Base-by-base conservation (phyloP, 2,888 invertebrate genomes). In the Spisula subtruncata region DNA sequence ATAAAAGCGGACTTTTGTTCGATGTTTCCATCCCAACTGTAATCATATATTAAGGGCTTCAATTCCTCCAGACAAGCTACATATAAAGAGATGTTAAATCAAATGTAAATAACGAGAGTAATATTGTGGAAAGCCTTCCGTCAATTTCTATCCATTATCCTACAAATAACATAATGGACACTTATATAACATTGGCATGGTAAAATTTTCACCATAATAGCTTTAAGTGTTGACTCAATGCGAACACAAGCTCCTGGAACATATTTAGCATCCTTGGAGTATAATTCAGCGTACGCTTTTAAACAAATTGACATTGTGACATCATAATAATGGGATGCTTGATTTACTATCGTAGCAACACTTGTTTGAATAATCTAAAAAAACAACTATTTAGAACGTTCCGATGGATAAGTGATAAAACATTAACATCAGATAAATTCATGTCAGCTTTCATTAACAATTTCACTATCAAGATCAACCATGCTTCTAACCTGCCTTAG, bases 221-320 rank as follows among this genome's bases (percentile, higher is more conserved):
- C 51, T 71, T 84, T 75, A 51, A 75, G 84, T 75, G 84, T 84
- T 84, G 84, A 84, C 48, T 84, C 75, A 48, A 25, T 46, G 48
- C 4, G 75, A 51, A 75, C 29, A 51, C 29, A 66, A 66, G 75
- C 84, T 75, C 75, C 46, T 48, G 84, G 84, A 51, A 84, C 48
- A 84, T 25, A 75, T 75, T 71, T 25, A 83, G 71, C 71, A 83
- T 66, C 71, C 18, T 48, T n/a, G 46, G 48, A n/a, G 71, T 35
- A 84, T 71, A 71, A 84, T 84, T 75, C 75, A 48, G 66, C 20
- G 84, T 84, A 75, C 84, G 75, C n/a, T 81, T 81, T 71, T 41
- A 86, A 86, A 66, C 48, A 86, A 81, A 86, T 81, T 81, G 81
- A 86, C 86, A 86, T 48, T 29, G 81, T 81, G 86, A 81, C 81